A percentile compares a stretch with the other conserved stretches of the same genome.
Conservation (phyloP, 1,140 invertebrate species). For the Harpegnathos saltator region DNA sequence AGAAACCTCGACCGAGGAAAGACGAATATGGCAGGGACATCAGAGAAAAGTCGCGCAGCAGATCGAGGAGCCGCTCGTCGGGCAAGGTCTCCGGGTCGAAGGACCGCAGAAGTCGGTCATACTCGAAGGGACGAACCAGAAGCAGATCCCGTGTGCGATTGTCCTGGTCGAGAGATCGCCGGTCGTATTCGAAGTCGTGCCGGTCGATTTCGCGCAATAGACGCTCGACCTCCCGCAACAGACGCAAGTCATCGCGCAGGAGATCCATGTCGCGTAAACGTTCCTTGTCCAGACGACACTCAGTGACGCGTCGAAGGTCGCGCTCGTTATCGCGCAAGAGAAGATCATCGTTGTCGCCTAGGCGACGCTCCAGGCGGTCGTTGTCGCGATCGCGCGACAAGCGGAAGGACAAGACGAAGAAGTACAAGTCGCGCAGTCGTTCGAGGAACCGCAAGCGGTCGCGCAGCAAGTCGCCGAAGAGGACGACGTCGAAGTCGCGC, state of each 20-base stretch:
- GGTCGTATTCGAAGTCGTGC: conserved; percentile 68
- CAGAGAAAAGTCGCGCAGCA: conserved; percentile 82
- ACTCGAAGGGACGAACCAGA: conserved; percentile 80
- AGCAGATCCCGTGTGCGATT: conserved; percentile 77
- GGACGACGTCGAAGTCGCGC: conserved; percentile 74
- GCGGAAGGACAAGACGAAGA: conserved; percentile 82
- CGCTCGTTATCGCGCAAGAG: conserved; percentile 66
- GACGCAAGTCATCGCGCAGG: conserved; percentile 72
- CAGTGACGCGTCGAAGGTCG: conserved; percentile 76
- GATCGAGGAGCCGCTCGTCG: conserved; percentile 78
- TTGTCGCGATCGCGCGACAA: conserved; percentile 78
- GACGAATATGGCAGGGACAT: conserved; percentile 93
- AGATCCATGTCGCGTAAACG: conserved; percentile 76
- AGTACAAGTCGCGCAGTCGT: conserved; percentile 80
- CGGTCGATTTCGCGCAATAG: conserved; percentile 78
- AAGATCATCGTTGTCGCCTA: conserved; percentile 75
- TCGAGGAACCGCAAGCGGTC: conserved; percentile 77
- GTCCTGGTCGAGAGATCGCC: conserved; percentile 72
- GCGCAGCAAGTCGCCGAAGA: conserved; percentile 75
- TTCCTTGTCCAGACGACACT: conserved; percentile 78
- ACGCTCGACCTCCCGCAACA: conserved; percentile 76
- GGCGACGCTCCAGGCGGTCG: conserved; percentile 78
- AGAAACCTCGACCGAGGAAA: conserved; percentile 89
- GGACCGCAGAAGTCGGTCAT: conserved; percentile 78
- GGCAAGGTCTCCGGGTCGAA: conserved; percentile 62